A percentile compares a stretch with the other conserved stretches of the same genome.
Conservation (phyloP, 2,797 vertebrate species). For the Rousettus madagascariensis region DNA sequence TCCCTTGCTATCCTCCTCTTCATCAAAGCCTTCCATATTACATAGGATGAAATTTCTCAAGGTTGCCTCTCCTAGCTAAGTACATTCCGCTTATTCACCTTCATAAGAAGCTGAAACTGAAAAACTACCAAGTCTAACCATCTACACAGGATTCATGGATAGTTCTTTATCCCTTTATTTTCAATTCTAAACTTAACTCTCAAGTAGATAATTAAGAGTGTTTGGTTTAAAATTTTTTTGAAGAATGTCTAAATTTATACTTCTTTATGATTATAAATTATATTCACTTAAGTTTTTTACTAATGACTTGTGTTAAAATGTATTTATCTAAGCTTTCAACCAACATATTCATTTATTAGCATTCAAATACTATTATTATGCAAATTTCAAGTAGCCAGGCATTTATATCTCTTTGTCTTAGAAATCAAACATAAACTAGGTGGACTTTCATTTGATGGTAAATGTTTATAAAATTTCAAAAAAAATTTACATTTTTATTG, state of each 20-base stretch:
- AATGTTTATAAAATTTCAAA: background rate
- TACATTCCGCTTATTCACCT: background rate
- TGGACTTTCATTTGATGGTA: background rate
- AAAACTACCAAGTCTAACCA: background rate
- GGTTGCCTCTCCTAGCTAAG: background rate
- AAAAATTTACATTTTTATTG: no score
- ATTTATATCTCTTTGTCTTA: background rate
- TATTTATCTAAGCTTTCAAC: background rate
- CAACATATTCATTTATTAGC: background rate
- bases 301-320: background rate
- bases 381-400: background rate
- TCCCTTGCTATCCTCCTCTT: background rate
- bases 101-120: background rate
- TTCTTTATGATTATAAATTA: background rate
- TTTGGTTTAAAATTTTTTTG: background rate
- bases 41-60: background rate
- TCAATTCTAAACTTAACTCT: background rate
- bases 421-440: background rate
- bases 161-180: background rate
- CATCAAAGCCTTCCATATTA: background rate
- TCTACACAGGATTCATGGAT: accelerated
- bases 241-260: background rate
- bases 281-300: background rate
- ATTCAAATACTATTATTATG: background rate
- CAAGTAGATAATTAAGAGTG: background rate